Evolutionary conservation across 2,113 vertebrate species (phyloP).

Genomic region (Perca flavescens): DNA sequence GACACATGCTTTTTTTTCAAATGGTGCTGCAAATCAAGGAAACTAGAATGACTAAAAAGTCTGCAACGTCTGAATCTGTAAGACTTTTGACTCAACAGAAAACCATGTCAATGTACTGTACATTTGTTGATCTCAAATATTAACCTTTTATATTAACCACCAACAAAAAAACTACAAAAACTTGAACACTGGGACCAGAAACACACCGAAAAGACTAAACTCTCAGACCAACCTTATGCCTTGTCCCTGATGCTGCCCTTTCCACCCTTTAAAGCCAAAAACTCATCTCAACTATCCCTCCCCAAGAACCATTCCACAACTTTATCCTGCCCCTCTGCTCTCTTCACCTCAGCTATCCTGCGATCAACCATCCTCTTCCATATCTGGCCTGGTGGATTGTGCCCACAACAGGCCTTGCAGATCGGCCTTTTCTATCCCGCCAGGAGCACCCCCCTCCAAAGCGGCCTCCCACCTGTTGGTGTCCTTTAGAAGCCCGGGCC

Average conservation of each 20-base stretch:
- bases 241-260: constrained; percentile 17
- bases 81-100: not conserved
- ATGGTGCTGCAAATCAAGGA: constrained; percentile 17
- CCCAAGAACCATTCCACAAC: constrained; percentile 6
- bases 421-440: constrained; percentile 90
- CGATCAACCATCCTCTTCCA: constrained; percentile 73
- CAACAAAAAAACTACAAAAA: not conserved
- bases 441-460: constrained; percentile 82
- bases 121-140: not conserved
- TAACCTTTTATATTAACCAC: not conserved
- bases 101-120: not conserved
- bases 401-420: constrained; percentile 78
- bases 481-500: constrained; percentile 93
- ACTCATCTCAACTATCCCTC: constrained; percentile 42
- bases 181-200: not conserved
- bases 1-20: constrained; percentile 30
- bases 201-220: constrained; percentile 3
- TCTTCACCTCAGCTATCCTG: constrained; percentile 50
- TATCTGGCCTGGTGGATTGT: constrained; percentile 78
- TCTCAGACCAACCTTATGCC: constrained; percentile 27
- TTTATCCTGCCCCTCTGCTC: constrained; percentile 20
- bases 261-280: constrained; percentile 5
- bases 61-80: not conserved
- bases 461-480: constrained; percentile 91
- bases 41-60: not conserved